phyloP scores from a whole-genome alignment of 2,888 invertebrate species.

The Andrena chrysosceles region DNA sequence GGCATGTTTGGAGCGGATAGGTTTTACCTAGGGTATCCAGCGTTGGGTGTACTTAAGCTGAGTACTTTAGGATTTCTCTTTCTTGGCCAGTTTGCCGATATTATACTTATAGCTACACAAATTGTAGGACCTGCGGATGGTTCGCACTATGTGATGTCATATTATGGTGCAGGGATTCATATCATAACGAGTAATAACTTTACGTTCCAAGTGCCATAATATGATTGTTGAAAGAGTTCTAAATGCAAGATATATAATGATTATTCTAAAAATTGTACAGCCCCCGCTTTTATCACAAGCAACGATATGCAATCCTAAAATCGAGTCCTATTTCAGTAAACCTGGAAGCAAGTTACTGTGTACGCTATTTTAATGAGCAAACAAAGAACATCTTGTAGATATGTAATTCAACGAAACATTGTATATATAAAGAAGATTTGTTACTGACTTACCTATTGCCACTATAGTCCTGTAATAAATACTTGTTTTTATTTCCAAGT shows the following conservation, averaged over 20 bases:
- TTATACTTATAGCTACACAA: conserved; percentile 97
- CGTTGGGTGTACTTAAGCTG: conserved; percentile 96
- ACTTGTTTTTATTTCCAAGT: conserved; percentile 56
- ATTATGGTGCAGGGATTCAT: conserved; percentile 95
- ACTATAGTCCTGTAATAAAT: conserved; percentile 66
- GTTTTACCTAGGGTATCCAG: conserved; percentile 99
- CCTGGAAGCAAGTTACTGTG: conserved; percentile 54
- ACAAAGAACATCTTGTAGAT: conserved; percentile 64
- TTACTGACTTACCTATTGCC: conserved; percentile 64
- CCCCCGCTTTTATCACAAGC: conserved; percentile 60
- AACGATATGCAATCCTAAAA: conserved; percentile 70
- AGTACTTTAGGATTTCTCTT: conserved; percentile 99
- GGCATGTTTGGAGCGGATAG: conserved; percentile 99
- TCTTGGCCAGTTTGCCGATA: conserved; percentile 96
- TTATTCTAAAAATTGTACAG: conserved; percentile 54
- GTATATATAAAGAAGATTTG: conserved; percentile 64
- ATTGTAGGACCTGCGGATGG: conserved; percentile 98
- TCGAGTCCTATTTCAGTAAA: conserved; percentile 60
- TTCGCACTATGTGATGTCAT: conserved; percentile 96
- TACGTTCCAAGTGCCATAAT: conserved; percentile 92
- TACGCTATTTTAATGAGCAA: conserved; percentile 57
- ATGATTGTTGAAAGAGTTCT: conserved; percentile 88
- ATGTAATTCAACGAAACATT: conserved; percentile 68
- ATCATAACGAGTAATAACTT: conserved; percentile 93
- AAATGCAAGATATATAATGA: conserved; percentile 24